Percentiles rank a stretch among this genome's conserved stretches.
Evolutionary conservation across 2,113 vertebrate genomes (phyloP).

Genomic region (Rhagologus leucostigma): DNA sequence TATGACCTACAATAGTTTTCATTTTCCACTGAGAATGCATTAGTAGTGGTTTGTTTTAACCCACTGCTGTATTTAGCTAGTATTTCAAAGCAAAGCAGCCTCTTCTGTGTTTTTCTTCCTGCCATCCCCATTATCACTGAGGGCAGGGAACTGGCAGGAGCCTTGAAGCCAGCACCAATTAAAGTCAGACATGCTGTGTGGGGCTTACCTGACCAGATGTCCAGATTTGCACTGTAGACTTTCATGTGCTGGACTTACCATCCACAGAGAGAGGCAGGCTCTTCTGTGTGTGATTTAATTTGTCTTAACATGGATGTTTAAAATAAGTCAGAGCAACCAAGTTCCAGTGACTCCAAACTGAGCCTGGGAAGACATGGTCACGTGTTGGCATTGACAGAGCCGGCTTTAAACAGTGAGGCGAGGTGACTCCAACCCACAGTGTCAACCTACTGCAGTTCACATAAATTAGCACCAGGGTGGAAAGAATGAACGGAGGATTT

Average conservation of each 20-base stretch:
- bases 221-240: background rate
- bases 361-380: background rate
- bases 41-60: background rate
- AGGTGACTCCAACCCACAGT: background rate
- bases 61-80: background rate
- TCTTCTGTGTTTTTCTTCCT: background rate
- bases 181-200: background rate
- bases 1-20: background rate
- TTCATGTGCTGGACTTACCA: background rate
- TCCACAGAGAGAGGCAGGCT: background rate
- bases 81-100: background rate
- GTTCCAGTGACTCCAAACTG: background rate
- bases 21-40: background rate
- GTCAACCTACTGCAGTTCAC: background rate
- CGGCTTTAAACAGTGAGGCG: background rate
- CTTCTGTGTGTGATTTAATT: background rate
- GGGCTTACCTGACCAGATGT: background rate
- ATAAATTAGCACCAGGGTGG: background rate
- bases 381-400: fast-evolving
- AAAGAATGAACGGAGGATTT: background rate
- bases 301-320: background rate
- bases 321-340: background rate
- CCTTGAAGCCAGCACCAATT: background rate
- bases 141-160: background rate
- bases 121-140: background rate